phyloP scores from a whole-genome alignment of 1,140 invertebrate genomes.

The Trichonephila inaurata region DNA sequence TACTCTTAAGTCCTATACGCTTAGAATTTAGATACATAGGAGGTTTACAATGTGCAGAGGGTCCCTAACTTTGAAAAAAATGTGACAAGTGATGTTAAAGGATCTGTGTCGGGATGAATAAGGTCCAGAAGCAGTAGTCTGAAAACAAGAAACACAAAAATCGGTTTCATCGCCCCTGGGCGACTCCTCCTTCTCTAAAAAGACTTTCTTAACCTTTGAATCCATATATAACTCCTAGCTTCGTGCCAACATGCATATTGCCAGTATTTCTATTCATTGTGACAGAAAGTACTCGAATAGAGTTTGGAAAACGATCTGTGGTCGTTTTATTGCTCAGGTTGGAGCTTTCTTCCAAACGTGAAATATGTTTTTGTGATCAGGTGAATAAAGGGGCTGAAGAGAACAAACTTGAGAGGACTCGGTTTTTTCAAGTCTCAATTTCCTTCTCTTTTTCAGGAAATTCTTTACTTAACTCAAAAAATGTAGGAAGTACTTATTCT shows the following conservation, averaged over 20 bases:
- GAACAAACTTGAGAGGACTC: not conserved
- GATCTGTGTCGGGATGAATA: slow-evolving; percentile 3
- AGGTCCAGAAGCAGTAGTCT: slow-evolving; percentile 36
- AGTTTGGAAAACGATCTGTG: not conserved
- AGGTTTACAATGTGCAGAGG: not conserved
- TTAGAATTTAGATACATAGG: too few relatives aligned
- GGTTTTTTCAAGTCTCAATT: too few relatives aligned
- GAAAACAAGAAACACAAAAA: slow-evolving; percentile 43
- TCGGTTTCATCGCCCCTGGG: slow-evolving; percentile 44
- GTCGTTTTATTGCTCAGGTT: not conserved
- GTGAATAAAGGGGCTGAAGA: not conserved
- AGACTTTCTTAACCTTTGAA: not conserved
- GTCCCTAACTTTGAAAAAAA: not conserved
- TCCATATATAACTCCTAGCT: slow-evolving; percentile 10
- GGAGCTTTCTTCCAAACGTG: not conserved
- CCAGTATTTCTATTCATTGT: not conserved
- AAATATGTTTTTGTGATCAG: not conserved
- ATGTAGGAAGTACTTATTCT: too few relatives aligned
- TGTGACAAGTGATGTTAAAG: slow-evolving; percentile 6
- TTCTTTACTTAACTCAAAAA: too few relatives aligned
- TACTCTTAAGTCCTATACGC: too few relatives aligned
- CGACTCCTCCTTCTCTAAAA: not conserved
- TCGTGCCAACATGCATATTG: not conserved
- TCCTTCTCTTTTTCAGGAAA: too few relatives aligned
- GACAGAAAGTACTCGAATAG: not conserved